Percentiles rank a stretch among this genome's conserved stretches.
Conservation (phyloP, 1,140 invertebrate genomes). For the Diorhabda sublineata region DNA sequence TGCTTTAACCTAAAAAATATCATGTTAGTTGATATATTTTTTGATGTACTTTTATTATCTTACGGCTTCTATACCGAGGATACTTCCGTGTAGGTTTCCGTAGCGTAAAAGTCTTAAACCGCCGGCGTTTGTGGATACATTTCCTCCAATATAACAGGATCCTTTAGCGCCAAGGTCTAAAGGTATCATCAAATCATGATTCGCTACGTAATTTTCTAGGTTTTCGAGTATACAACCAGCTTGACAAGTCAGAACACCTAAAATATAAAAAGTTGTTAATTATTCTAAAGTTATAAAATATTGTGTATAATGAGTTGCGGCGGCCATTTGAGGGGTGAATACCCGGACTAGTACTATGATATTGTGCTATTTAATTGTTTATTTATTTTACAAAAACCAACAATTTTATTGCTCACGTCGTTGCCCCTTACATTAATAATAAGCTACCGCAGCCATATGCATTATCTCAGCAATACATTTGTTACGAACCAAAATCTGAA, state of each 20-base stretch:
- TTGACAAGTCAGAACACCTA: conserved; percentile 82
- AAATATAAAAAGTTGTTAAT: not conserved
- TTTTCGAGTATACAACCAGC: conserved; percentile 89
- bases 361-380: too few species aligned
- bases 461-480: too few species aligned
- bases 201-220: conserved; percentile 70
- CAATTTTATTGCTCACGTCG: too few species aligned
- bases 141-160: conserved; percentile 95
- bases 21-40: too few species aligned
- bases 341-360: too few species aligned
- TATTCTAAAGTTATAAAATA: too few species aligned
- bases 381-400: too few species aligned
- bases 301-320: too few species aligned
- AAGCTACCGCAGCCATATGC: too few species aligned
- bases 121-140: conserved; percentile 94
- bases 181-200: conserved; percentile 83
- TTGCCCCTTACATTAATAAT: too few species aligned
- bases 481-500: too few species aligned
- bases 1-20: conserved; percentile 68
- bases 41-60: conserved; percentile 36
- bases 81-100: conserved; percentile 89
- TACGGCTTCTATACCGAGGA: conserved; percentile 91
- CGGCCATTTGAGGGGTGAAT: too few species aligned
- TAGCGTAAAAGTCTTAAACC: conserved; percentile 90
- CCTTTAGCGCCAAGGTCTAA: conserved; percentile 96